A percentile compares a stretch with the other conserved stretches of the same genome.
Evolutionary conservation across 2,888 invertebrate genomes (phyloP).

Genomic region (Patella pellucida): DNA sequence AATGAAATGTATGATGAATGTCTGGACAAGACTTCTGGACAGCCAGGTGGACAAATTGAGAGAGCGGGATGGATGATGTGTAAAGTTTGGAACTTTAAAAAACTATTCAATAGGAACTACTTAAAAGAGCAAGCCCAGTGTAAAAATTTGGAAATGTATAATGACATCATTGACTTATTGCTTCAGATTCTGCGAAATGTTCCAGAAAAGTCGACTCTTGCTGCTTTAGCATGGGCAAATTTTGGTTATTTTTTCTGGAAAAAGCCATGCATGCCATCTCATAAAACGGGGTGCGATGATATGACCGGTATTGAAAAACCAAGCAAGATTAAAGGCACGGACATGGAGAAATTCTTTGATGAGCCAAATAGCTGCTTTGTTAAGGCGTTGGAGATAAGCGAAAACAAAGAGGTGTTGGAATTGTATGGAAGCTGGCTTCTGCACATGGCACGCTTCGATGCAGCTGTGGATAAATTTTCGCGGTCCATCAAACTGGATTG

Average conservation of each 20-base stretch:
- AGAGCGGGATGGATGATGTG: conserved; percentile 2
- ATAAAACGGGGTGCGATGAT: neutral
- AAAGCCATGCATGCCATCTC: neutral
- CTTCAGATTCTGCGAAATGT: neutral
- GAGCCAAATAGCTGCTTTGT: neutral
- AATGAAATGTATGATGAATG: neutral
- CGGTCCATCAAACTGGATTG: neutral
- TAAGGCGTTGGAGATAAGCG: neutral
- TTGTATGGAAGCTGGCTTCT: neutral
- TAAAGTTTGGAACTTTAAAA: neutral
- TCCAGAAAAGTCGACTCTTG: neutral
- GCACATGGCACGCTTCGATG: neutral
- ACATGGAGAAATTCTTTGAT: neutral
- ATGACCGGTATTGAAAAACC: neutral
- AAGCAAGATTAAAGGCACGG: neutral
- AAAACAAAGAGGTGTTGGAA: neutral
- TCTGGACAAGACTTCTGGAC: neutral
- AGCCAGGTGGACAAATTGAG: neutral
- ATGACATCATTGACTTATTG: neutral
- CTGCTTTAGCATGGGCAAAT: neutral
- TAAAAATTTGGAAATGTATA: neutral
- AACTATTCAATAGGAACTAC: neutral
- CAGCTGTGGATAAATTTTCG: neutral
- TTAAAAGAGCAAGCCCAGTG: neutral
- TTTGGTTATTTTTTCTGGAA: conserved; percentile 8